Percentiles rank a stretch among this genome's conserved stretches.
Evolutionary conservation across 2,888 invertebrate species (phyloP).

Genomic region (Stenchaetothrips biformis): DNA sequence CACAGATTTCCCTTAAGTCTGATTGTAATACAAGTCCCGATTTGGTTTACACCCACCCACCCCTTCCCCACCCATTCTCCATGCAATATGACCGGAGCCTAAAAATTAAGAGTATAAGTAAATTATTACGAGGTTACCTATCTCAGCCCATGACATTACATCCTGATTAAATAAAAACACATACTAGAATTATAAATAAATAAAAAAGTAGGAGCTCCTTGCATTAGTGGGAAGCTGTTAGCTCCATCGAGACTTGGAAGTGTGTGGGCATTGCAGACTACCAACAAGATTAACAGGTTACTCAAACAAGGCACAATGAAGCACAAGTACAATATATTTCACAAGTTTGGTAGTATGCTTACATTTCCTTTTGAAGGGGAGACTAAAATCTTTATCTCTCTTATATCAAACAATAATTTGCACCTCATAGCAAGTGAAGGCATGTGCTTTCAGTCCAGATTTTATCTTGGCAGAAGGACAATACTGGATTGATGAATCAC

Average conservation of each 20-base stretch:
- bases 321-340: slow-evolving; percentile 52
- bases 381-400: slow-evolving; percentile 1
- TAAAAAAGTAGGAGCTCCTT: background rate
- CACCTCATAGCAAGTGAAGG: background rate
- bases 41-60: background rate
- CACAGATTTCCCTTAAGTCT: background rate
- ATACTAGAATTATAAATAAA: background rate
- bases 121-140: background rate
- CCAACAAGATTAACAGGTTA: slow-evolving; percentile 14
- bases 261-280: background rate
- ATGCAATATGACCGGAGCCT: background rate
- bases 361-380: slow-evolving; percentile 40
- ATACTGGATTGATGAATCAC: slow-evolving; percentile 9
- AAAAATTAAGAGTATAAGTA: background rate
- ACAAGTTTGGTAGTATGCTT: slow-evolving; percentile 50
- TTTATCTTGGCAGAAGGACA: background rate
- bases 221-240: background rate
- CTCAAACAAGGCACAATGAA: slow-evolving; percentile 43
- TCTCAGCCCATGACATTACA: background rate
- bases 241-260: background rate
- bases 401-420: slow-evolving; percentile 20
- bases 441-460: slow-evolving; percentile 8
- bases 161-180: background rate
- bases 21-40: background rate
- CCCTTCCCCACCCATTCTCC: background rate